Conservation (phyloP, 2,797 vertebrate genomes). For the Gadopsis marmoratus region DNA sequence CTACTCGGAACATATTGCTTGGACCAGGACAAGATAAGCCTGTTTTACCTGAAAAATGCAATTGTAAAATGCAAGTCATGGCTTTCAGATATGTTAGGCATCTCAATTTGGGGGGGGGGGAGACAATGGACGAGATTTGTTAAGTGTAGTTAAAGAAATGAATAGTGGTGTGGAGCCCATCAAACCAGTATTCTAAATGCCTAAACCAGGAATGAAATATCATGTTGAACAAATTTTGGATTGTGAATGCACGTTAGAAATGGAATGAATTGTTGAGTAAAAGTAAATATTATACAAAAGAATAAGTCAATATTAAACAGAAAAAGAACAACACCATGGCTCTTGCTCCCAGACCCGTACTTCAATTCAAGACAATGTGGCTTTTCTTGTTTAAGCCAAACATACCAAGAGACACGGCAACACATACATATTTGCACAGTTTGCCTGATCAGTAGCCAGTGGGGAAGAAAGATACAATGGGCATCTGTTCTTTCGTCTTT, state of each 20-base stretch:
- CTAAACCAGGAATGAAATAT: background rate
- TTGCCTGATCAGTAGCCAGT: background rate
- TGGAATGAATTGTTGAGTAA: background rate
- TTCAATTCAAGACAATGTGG: background rate
- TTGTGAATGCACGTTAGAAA: background rate
- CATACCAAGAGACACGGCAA: background rate
- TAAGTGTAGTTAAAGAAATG: background rate
- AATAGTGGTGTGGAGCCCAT: background rate
- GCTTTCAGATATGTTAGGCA: background rate
- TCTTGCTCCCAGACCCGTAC: background rate
- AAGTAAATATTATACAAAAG: background rate
- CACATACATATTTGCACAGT: background rate
- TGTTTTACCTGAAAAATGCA: background rate
- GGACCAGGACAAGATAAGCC: background rate
- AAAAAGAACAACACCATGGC: background rate
- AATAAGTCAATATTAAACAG: background rate
- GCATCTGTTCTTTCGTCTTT: background rate
- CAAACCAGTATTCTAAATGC: background rate
- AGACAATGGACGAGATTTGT: background rate
- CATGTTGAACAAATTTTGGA: background rate
- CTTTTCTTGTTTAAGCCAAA: background rate
- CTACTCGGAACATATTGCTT: background rate
- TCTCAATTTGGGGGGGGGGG: background rate
- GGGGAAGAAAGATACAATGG: background rate
- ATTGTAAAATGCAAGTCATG: background rate